Conservation (phyloP, 1,140 invertebrate genomes). For the Heliconius nattereri region DNA sequence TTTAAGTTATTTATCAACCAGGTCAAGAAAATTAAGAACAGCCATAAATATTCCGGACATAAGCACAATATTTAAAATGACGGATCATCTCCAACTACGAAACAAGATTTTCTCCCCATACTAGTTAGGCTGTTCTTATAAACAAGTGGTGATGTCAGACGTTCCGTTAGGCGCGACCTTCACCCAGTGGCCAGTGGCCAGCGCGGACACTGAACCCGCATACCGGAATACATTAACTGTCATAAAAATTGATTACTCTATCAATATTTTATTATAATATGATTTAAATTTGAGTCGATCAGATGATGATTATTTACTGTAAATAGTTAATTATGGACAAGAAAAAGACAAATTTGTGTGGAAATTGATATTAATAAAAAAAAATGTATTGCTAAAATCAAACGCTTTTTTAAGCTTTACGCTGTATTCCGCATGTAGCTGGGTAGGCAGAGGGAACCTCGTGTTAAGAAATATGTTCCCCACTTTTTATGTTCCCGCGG, state of each 20-base stretch:
- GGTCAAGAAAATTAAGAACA: neutral
- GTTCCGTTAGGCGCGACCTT: slow-evolving; percentile 8
- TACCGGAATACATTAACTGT: neutral
- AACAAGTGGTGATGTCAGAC: slow-evolving; percentile 15
- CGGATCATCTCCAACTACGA: neutral
- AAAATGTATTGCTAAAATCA: too few relatives aligned
- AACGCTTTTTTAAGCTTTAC: too few relatives aligned
- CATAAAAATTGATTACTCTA: neutral
- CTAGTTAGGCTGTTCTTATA: neutral
- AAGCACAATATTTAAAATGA: neutral
- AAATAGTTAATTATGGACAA: too few relatives aligned
- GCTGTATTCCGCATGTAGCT: too few relatives aligned
- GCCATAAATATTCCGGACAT: neutral
- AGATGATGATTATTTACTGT: too few relatives aligned
- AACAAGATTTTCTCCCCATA: neutral
- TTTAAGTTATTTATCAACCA: neutral
- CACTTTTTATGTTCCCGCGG: too few relatives aligned
- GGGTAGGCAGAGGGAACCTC: too few relatives aligned
- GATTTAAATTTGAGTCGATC: too few relatives aligned
- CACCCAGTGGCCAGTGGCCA: slow-evolving; percentile 3
- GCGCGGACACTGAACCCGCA: slow-evolving; percentile 9
- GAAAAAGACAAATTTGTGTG: too few relatives aligned
- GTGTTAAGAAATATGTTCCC: too few relatives aligned
- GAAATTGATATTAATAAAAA: too few relatives aligned
- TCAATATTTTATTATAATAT: too few relatives aligned